phyloP scores from a whole-genome alignment of 2,888 invertebrate genomes.

The Thecophora atra region DNA sequence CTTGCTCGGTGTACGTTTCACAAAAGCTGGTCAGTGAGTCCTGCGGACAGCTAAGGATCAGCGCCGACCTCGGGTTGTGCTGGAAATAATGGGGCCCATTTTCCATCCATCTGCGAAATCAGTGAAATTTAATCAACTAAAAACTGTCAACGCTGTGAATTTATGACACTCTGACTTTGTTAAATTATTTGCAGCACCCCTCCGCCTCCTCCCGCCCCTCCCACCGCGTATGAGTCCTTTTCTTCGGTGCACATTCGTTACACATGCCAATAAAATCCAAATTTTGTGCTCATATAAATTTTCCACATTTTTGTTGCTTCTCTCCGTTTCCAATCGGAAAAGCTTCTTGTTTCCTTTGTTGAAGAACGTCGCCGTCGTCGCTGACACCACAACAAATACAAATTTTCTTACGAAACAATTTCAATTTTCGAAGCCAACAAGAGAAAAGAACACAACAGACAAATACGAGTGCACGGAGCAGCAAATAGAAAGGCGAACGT shows the following conservation, averaged over 20 bases:
- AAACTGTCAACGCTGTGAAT: slow-evolving; percentile 43
- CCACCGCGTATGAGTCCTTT: not conserved
- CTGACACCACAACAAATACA: slow-evolving; percentile 43
- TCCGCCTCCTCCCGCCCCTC: not conserved
- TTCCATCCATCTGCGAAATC: slow-evolving; percentile 33
- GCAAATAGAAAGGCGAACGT: not conserved
- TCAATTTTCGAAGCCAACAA: slow-evolving; percentile 31
- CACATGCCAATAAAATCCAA: slow-evolving; percentile 36
- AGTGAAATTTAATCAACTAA: slow-evolving; percentile 45
- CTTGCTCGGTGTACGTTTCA: slow-evolving; percentile 6
- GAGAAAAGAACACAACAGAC: not conserved
- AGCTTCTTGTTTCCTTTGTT: not conserved
- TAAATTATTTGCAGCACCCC: slow-evolving; percentile 9
- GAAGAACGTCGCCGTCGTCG: slow-evolving; percentile 31
- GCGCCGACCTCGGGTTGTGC: not conserved
- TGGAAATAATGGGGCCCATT: not conserved
- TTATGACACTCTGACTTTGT: slow-evolving; percentile 35
- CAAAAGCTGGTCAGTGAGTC: slow-evolving; percentile 12
- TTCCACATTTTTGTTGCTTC: not conserved
- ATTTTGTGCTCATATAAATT: slow-evolving; percentile 35
- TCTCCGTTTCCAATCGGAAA: not conserved
- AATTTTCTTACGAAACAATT: slow-evolving; percentile 42
- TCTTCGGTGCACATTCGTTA: slow-evolving; percentile 10
- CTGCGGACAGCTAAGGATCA: slow-evolving; percentile 21
- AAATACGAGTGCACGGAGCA: not conserved